A percentile compares a stretch with the other conserved stretches of the same genome.
phyloP scores from a whole-genome alignment of 2,797 vertebrate genomes.

The Mus spretus region DNA sequence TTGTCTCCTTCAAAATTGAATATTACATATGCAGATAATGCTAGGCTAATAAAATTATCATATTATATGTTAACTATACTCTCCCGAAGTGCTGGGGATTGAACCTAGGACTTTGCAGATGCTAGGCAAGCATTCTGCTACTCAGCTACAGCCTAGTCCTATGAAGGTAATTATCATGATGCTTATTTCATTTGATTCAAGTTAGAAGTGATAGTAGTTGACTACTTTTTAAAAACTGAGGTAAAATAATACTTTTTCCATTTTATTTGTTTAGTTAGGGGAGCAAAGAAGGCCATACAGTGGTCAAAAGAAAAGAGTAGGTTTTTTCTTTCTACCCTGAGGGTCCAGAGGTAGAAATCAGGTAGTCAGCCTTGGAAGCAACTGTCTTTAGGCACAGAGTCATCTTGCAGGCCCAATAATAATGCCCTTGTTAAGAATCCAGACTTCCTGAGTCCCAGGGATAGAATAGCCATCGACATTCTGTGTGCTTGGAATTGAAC shows the following conservation, averaged over 20 bases:
- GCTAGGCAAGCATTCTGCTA: neutral
- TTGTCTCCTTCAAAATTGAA: neutral
- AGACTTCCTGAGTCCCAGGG: neutral
- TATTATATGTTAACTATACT: neutral
- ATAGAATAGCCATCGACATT: neutral
- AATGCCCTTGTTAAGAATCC: constrained; percentile 23
- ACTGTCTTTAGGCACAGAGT: neutral
- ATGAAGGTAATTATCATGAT: constrained; percentile 11
- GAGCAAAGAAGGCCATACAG: neutral
- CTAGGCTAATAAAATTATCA: neutral
- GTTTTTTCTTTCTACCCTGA: neutral
- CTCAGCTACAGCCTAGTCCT: neutral
- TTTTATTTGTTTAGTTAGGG: neutral
- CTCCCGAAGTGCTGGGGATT: neutral
- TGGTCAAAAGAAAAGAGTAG: neutral
- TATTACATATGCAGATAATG: constrained; percentile 15
- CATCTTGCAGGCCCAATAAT: neutral
- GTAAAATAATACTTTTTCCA: neutral
- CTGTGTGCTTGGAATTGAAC: constrained; percentile 38
- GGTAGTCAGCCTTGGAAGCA: neutral
- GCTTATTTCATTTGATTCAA: constrained; percentile 49
- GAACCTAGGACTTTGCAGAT: neutral
- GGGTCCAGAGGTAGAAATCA: neutral
- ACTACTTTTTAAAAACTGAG: neutral
- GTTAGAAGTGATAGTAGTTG: constrained; percentile 35